Percentiles rank a stretch among this genome's conserved stretches.
Evolutionary conservation across 2,888 invertebrate species (phyloP).

Genomic region (Antitype chi): DNA sequence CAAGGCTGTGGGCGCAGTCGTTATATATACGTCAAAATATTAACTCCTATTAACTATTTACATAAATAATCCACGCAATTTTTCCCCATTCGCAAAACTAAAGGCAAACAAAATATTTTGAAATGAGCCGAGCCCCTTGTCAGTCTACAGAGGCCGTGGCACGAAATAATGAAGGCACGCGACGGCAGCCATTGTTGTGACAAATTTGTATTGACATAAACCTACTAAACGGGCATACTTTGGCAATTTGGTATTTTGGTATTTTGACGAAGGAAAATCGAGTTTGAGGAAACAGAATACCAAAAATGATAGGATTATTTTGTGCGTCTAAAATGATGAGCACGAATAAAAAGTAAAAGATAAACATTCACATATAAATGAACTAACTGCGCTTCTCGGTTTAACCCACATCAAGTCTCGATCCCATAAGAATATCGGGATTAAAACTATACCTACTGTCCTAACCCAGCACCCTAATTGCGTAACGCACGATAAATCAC

Average conservation of each 20-base stretch:
- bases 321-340: not conserved
- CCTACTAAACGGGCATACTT: slow-evolving; percentile 29
- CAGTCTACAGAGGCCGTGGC: slow-evolving; percentile 6
- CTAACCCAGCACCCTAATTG: too few species aligned
- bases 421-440: too few species aligned
- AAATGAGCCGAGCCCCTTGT: slow-evolving; percentile 25
- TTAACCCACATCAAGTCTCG: too few species aligned
- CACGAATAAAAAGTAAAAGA: not conserved
- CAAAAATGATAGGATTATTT: not conserved
- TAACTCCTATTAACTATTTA: not conserved
- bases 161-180: slow-evolving; percentile 54
- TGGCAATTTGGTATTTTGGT: slow-evolving; percentile 30
- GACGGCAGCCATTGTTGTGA: slow-evolving; percentile 37
- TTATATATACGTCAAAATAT: not conserved
- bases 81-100: slow-evolving; percentile 1
- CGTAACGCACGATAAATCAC: too few species aligned
- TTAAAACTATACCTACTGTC: too few species aligned
- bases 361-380: too few species aligned
- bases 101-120: slow-evolving; percentile 22
- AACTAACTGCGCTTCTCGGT: too few species aligned
- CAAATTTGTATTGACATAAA: slow-evolving; percentile 61
- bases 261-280: slow-evolving; percentile 1
- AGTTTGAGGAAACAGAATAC: not conserved
- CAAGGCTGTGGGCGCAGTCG: not conserved
- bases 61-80: not conserved